These are phyloP conservation scores for Platalea minor DNA, from an alignment of 2,797 vertebrate species.

Conservation along the genomic window DNA sequence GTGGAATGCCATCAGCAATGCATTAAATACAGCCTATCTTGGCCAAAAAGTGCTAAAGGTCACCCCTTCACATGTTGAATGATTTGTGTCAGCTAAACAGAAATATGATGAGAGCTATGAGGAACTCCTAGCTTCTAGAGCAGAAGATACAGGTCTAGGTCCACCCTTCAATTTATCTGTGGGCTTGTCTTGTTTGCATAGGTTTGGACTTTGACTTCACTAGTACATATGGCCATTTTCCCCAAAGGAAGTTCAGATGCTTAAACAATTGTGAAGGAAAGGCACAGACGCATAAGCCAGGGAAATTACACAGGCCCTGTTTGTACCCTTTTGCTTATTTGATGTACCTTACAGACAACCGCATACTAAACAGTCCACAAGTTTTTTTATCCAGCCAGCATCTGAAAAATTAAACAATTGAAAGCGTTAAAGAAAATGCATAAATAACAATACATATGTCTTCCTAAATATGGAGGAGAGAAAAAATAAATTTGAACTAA, in stretches of 20 bases:
- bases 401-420: background rate
- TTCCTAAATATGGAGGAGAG: background rate
- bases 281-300: background rate
- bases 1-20: background rate
- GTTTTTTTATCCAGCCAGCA: background rate
- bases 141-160: background rate
- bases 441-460: background rate
- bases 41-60: background rate
- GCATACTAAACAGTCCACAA: background rate
- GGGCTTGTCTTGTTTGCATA: background rate
- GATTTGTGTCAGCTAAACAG: background rate
- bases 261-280: background rate
- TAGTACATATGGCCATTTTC: background rate
- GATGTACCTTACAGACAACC: background rate
- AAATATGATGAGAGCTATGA: background rate
- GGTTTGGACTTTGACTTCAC: background rate
- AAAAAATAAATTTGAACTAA: background rate
- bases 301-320: background rate
- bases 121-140: background rate
- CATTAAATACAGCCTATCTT: background rate
- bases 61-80: background rate
- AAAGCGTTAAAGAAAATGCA: background rate
- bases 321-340: background rate
- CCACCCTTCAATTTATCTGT: background rate
- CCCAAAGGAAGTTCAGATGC: background rate